Evolutionary conservation across 2,888 invertebrate genomes (phyloP).

Genomic region (Thyatira batis): DNA sequence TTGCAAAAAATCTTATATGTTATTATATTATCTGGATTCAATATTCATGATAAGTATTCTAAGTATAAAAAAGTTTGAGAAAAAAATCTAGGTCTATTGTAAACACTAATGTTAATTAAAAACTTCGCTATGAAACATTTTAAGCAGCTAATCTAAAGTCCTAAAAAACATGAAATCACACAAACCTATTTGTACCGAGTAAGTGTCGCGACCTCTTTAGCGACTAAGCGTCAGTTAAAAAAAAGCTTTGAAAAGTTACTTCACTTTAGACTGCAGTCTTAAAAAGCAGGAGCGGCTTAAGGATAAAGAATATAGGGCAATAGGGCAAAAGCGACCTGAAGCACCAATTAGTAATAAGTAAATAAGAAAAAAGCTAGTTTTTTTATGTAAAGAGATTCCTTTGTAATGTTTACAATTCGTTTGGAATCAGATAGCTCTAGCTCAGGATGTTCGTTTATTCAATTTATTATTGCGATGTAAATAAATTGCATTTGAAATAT

Average conservation of each 20-base stretch:
- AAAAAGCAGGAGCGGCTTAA: background rate
- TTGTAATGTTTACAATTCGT: background rate
- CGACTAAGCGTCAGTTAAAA: slow-evolving; percentile 1
- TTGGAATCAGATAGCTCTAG: no score
- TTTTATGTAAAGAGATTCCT: background rate
- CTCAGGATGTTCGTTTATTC: no score
- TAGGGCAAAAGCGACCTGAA: background rate
- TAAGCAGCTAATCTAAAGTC: background rate
- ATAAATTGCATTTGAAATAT: no score
- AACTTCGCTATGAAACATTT: background rate
- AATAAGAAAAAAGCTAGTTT: background rate
- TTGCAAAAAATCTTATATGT: no score
- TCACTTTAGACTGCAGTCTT: slow-evolving; percentile 1
- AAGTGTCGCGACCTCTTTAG: slow-evolving; percentile 2
- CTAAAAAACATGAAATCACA: background rate
- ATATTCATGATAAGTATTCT: no score
- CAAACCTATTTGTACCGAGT: background rate
- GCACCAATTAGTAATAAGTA: background rate
- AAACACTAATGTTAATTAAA: background rate
- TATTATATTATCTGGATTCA: no score
- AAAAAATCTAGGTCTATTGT: no score
- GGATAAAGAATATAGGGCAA: background rate
- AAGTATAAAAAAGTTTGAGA: no score
- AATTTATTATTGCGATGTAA: no score
- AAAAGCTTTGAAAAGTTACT: background rate